Percentiles rank a stretch among this genome's conserved stretches.
phyloP scores from a whole-genome alignment of 2,888 invertebrate species.

The Sipha maydis region DNA sequence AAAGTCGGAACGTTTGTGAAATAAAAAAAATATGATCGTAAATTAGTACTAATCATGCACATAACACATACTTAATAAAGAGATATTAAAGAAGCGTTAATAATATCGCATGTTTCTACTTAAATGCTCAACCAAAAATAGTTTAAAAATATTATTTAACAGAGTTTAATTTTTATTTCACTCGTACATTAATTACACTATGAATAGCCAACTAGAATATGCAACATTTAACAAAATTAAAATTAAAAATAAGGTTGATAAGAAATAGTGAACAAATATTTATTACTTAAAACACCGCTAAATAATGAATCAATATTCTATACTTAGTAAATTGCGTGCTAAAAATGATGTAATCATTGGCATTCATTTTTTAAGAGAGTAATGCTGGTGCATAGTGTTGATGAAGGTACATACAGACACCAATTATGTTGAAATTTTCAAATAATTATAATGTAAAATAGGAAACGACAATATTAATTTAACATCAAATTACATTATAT shows the following conservation, averaged over 20 bases:
- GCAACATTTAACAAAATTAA: not conserved
- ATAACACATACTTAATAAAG: not conserved
- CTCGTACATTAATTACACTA: not conserved
- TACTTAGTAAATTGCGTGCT: conserved; percentile 3
- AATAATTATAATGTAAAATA: not conserved
- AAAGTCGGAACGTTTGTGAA: not conserved
- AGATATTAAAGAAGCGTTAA: not conserved
- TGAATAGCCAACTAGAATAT: not conserved
- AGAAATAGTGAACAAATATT: not conserved
- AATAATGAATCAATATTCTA: conserved; percentile 4
- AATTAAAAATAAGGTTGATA: not conserved
- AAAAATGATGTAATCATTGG: conserved; percentile 25
- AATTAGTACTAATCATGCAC: not conserved
- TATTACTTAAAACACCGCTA: not conserved
- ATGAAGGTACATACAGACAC: not conserved
- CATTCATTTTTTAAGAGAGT: conserved; percentile 13
- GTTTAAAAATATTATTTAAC: not conserved
- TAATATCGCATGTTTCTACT: too few relatives aligned
- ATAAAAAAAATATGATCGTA: not conserved
- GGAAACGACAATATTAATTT: not conserved
- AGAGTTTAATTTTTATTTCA: not conserved
- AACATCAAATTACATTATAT: not conserved
- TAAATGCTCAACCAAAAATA: too few relatives aligned
- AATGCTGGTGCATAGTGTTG: not conserved
- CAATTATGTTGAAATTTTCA: not conserved